Percentiles rank a stretch among this genome's conserved stretches.
Evolutionary conservation across 2,888 invertebrate genomes (phyloP).

Genomic region (Podotricha telesiphe): DNA sequence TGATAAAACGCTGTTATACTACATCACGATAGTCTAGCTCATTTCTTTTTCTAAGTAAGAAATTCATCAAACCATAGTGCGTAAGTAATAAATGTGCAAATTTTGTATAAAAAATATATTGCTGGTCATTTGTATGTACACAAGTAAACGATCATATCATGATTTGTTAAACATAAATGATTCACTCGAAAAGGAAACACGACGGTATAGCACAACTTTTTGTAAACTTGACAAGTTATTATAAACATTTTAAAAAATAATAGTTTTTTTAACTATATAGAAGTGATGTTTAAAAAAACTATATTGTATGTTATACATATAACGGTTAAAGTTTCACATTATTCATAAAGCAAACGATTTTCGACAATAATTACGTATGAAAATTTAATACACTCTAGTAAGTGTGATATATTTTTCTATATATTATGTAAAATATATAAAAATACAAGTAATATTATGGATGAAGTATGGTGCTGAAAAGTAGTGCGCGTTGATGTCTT

Average conservation of each 20-base stretch:
- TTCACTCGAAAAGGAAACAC: slow-evolving; percentile 16
- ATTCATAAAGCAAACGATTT: no score
- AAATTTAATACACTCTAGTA: no score
- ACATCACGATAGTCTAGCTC: no score
- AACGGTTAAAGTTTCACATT: no score
- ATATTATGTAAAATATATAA: no score
- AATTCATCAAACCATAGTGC: no score
- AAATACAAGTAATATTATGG: not conserved
- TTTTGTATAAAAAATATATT: not conserved
- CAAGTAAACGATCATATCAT: not conserved
- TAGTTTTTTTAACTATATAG: not conserved
- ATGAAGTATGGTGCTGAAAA: not conserved
- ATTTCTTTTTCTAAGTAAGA: no score
- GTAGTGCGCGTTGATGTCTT: slow-evolving; percentile 47
- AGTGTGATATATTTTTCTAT: no score
- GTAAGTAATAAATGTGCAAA: not conserved
- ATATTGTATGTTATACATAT: no score
- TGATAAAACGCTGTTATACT: no score
- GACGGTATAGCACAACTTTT: not conserved
- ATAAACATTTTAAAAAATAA: not conserved
- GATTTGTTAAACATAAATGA: not conserved
- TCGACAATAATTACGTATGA: no score
- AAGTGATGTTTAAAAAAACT: not conserved
- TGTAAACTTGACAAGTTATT: not conserved
- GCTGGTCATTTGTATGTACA: not conserved